Conservation (phyloP, 2,797 vertebrate genomes). For the Urocyon cinereoargenteus region DNA sequence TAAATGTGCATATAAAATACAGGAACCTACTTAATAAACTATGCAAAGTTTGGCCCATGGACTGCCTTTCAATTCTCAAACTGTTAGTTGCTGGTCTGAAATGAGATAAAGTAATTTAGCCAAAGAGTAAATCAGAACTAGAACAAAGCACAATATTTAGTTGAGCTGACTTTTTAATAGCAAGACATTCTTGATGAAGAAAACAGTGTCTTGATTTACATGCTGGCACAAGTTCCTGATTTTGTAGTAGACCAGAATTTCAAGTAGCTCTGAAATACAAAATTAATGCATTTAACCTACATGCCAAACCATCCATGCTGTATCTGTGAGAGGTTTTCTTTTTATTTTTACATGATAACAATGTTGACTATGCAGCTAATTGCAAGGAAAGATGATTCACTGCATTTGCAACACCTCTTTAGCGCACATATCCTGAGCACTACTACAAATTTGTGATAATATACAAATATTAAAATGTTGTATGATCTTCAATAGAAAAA, state of each 20-base stretch:
- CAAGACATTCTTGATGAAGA: conserved; percentile 2
- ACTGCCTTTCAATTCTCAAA: not conserved
- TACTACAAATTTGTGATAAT: not conserved
- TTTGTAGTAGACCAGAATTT: not conserved
- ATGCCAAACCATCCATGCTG: not conserved
- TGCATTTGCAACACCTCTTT: not conserved
- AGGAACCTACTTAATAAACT: not conserved
- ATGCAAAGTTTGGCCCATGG: not conserved
- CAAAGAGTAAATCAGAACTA: conserved; percentile 37
- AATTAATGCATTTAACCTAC: not conserved
- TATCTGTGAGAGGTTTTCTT: not conserved
- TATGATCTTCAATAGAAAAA: not conserved
- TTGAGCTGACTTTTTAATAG: not conserved
- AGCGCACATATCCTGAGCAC: not conserved
- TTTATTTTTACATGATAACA: not conserved
- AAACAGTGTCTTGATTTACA: conserved; percentile 13
- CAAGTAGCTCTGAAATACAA: not conserved
- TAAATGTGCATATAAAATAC: not conserved
- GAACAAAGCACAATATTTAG: conserved; percentile 10
- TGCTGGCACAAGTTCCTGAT: not conserved
- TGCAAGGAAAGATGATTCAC: not conserved
- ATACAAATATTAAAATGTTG: not conserved
- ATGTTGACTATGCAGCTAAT: not conserved
- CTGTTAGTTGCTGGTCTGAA: not conserved
- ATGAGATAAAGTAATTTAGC: not conserved